These are phyloP conservation scores for Apoderus coryli DNA, from an alignment of 2,888 invertebrate genomes.

Conservation along the genomic window DNA sequence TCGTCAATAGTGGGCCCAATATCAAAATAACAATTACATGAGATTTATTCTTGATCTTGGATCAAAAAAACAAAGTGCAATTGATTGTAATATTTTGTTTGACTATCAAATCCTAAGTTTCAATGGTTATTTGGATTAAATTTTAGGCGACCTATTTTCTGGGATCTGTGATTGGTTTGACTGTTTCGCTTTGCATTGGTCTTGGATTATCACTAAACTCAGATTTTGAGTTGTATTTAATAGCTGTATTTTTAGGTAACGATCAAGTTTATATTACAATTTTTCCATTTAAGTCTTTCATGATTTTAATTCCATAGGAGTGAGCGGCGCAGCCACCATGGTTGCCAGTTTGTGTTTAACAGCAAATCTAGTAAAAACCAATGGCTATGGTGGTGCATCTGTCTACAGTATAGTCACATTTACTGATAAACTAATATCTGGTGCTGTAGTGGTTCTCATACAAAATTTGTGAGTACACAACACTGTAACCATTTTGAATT, in stretches of 20 bases:
- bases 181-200: constrained; percentile 19
- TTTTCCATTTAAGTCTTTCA: constrained; percentile 1
- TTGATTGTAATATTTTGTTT: too few relatives aligned
- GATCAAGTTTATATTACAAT: constrained; percentile 5
- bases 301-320: constrained; percentile 43
- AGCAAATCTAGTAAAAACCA: constrained; percentile 75
- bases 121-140: too few relatives aligned
- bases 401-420: constrained; percentile 91
- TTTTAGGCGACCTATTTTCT: constrained; percentile 27
- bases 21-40: too few relatives aligned
- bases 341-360: constrained; percentile 81
- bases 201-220: constrained; percentile 18
- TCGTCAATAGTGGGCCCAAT: too few relatives aligned
- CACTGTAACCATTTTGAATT: too few relatives aligned
- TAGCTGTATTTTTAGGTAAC: constrained; percentile 40
- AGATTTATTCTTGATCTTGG: too few relatives aligned
- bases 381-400: constrained; percentile 76
- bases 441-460: constrained; percentile 70
- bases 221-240: constrained; percentile 22
- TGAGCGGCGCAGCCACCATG: constrained; percentile 72
- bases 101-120: too few relatives aligned
- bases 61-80: too few relatives aligned
- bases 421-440: constrained; percentile 82
- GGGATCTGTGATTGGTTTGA: constrained; percentile 35
- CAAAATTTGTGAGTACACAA: constrained; percentile 62